A percentile compares a stretch with the other conserved stretches of the same genome.
phyloP scores from a whole-genome alignment of 2,113 vertebrate genomes.

The Rhinopomastus cyanomelas region DNA sequence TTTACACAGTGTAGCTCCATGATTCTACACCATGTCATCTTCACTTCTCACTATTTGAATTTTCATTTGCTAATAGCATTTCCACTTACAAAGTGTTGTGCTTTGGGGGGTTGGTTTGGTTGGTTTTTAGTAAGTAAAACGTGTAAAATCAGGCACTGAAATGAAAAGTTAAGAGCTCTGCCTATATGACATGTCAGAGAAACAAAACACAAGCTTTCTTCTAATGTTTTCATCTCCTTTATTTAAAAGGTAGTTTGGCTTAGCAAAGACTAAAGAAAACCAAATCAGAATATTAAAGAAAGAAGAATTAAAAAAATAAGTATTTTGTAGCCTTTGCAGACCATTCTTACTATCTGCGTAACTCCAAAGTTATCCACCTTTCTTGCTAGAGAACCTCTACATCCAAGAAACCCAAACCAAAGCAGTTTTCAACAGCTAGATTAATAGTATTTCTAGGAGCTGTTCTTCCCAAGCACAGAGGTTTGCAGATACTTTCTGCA shows the following conservation, averaged over 20 bases:
- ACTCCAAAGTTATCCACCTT: background rate
- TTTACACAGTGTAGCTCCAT: background rate
- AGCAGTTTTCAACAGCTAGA: background rate
- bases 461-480: background rate
- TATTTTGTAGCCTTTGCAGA: background rate
- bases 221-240: background rate
- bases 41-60: background rate
- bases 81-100: background rate
- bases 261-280: background rate
- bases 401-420: background rate
- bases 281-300: background rate
- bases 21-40: background rate
- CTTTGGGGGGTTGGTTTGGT: background rate
- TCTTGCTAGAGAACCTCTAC: background rate
- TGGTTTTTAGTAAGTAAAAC: background rate
- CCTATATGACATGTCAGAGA: background rate
- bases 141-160: background rate
- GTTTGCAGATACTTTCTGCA: background rate
- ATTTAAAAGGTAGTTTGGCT: background rate
- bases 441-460: background rate
- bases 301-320: background rate
- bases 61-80: background rate
- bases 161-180: background rate
- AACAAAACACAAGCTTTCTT: background rate
- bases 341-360: background rate